Evolutionary conservation across 2,888 invertebrate species (phyloP).

Genomic region (Diarsia brunnea): DNA sequence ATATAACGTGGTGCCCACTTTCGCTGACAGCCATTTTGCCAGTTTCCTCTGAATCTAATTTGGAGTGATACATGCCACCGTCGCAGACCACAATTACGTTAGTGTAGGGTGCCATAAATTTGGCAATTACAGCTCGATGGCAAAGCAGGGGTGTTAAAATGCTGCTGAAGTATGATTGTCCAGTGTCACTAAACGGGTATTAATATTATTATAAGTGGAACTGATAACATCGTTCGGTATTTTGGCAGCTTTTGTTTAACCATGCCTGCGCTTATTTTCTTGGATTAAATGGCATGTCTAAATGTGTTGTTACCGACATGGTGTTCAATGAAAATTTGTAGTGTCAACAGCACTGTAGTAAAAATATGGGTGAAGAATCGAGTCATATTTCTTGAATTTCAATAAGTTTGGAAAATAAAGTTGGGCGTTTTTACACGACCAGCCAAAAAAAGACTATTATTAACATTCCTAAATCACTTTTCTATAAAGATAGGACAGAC

Average conservation of each 20-base stretch:
- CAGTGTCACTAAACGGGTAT: neutral
- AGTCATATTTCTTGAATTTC: neutral
- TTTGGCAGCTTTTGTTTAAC: neutral
- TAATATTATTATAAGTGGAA: neutral
- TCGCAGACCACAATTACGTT: slow-evolving; percentile 87
- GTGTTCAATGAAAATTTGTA: neutral
- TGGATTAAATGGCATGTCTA: neutral
- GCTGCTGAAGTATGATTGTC: slow-evolving; percentile 66
- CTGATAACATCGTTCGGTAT: neutral
- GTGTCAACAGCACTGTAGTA: neutral
- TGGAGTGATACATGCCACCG: slow-evolving; percentile 87
- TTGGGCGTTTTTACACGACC: too few relatives aligned
- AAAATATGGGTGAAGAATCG: neutral
- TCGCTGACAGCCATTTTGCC: slow-evolving; percentile 81
- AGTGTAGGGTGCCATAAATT: slow-evolving; percentile 88
- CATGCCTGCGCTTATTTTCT: neutral
- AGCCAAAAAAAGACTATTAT: too few relatives aligned
- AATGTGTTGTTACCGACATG: neutral
- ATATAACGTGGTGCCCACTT: slow-evolving; percentile 76
- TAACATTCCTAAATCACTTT: neutral
- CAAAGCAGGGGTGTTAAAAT: slow-evolving; percentile 82
- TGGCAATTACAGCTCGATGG: slow-evolving; percentile 87
- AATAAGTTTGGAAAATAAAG: neutral
- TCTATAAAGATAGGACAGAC: neutral
- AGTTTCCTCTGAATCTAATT: slow-evolving; percentile 87